A percentile compares a stretch with the other conserved stretches of the same genome.
Evolutionary conservation across 2,888 invertebrate genomes (phyloP).

Genomic region (Salpingus planirostris): DNA sequence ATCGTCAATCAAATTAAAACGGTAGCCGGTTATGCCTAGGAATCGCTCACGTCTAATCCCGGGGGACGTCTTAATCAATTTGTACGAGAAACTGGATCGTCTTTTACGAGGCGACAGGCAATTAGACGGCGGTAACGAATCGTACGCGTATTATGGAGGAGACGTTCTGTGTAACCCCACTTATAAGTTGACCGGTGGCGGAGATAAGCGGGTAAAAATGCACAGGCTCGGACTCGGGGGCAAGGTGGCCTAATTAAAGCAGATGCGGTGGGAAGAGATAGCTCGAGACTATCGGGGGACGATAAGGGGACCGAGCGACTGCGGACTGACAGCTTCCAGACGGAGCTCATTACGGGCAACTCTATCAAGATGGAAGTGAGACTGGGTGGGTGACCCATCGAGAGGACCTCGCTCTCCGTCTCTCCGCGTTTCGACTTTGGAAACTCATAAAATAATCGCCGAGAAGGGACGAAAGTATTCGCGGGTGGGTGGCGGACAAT

Average conservation of each 20-base stretch:
- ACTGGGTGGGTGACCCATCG: slow-evolving; percentile 18
- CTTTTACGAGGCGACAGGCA: slow-evolving; percentile 20
- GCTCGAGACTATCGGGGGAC: slow-evolving; percentile 20
- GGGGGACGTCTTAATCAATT: slow-evolving; percentile 20
- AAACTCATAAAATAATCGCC: too few relatives aligned
- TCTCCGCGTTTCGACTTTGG: too few relatives aligned
- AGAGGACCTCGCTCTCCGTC: too few relatives aligned
- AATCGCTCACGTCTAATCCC: slow-evolving; percentile 14
- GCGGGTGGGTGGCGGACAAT: slow-evolving; percentile 5
- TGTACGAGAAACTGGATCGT: slow-evolving; percentile 18
- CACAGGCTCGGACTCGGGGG: too few relatives aligned
- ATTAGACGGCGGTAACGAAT: slow-evolving; percentile 15
- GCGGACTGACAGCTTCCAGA: slow-evolving; percentile 30
- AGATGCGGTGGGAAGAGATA: slow-evolving; percentile 23
- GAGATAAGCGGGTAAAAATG: too few relatives aligned
- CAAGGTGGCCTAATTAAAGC: slow-evolving; percentile 23
- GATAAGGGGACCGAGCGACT: slow-evolving; percentile 17
- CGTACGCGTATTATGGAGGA: too few relatives aligned
- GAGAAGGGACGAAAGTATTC: too few relatives aligned
- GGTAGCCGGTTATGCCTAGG: slow-evolving; percentile 15
- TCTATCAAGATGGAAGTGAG: slow-evolving; percentile 27
- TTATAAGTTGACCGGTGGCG: too few relatives aligned
- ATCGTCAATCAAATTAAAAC: slow-evolving; percentile 11
- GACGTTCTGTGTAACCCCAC: too few relatives aligned
- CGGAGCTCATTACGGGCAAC: slow-evolving; percentile 30